A percentile compares a stretch with the other conserved stretches of the same genome.
Conservation (phyloP, 2,797 vertebrate genomes). For the Etheostoma nigrum region DNA sequence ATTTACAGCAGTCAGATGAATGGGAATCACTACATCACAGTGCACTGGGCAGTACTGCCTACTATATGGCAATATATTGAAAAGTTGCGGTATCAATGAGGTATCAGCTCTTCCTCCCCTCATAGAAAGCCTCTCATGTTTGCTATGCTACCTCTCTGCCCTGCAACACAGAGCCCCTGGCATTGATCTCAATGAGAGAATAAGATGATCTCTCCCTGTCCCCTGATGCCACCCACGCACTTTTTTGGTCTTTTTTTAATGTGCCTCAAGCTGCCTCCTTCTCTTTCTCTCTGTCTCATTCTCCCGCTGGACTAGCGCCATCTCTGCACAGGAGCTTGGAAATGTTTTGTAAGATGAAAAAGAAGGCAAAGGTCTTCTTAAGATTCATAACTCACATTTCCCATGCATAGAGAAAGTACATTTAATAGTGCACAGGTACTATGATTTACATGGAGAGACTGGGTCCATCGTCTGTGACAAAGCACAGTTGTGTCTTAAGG, state of each 20-base stretch:
- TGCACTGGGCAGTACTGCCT: conserved; percentile 8
- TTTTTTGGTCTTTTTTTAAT: conserved; percentile 1
- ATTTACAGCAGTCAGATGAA: conserved; percentile 48
- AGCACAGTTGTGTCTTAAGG: not conserved
- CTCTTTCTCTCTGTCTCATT: conserved; percentile 18
- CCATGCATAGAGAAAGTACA: not conserved
- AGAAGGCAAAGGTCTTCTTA: conserved; percentile 15
- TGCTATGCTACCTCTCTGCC: conserved; percentile 11
- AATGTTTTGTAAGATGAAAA: conserved; percentile 10
- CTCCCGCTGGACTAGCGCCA: conserved; percentile 12
- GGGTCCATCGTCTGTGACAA: not conserved
- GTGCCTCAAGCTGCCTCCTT: conserved; percentile 29
- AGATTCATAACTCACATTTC: not conserved
- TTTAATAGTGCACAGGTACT: not conserved
- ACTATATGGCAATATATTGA: conserved; percentile 25
- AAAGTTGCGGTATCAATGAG: conserved; percentile 34
- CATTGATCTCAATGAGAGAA: conserved; percentile 55
- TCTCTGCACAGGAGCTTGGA: conserved; percentile 20
- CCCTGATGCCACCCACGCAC: conserved; percentile 30
- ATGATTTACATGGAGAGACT: not conserved
- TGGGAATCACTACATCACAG: conserved; percentile 44
- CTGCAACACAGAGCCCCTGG: conserved; percentile 37
- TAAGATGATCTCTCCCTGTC: conserved; percentile 35
- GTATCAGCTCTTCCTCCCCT: not conserved
- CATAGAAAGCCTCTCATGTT: conserved; percentile 9